These are phyloP conservation scores for Zoanthus gigantus DNA, from an alignment of 92 coral and sea anemone species.

Conservation along the genomic window DNA sequence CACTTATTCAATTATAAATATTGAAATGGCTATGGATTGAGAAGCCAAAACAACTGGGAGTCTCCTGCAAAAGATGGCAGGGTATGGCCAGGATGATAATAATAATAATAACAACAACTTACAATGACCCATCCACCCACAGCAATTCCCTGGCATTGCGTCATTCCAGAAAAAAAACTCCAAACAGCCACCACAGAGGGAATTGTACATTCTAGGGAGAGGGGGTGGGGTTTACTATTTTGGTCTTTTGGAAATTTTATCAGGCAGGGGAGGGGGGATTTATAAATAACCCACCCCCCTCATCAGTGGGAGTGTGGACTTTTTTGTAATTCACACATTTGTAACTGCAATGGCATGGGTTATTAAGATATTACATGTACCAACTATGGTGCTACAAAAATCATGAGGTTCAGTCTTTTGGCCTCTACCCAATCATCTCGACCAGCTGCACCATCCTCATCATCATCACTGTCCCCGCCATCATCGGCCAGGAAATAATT, in stretches of 20 bases:
- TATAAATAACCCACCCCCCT: not conserved
- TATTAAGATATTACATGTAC: constrained; percentile 7
- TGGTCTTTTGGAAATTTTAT: constrained; percentile 6
- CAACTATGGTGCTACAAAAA: constrained; percentile 10
- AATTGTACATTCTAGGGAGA: not conserved
- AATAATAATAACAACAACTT: not conserved
- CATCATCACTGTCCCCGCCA: not conserved
- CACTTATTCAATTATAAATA: too few relatives aligned
- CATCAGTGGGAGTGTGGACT: not conserved
- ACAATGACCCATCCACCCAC: not conserved
- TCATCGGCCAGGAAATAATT: constrained; percentile 36
- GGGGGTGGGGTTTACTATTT: constrained; percentile 1
- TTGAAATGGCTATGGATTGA: too few relatives aligned
- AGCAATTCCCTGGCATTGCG: constrained; percentile 6
- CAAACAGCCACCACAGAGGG: not conserved
- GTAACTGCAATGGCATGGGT: constrained; percentile 12
- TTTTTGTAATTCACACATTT: constrained; percentile 8
- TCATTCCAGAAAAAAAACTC: constrained; percentile 1
- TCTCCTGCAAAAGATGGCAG: constrained; percentile 1
- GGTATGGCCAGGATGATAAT: constrained; percentile 8
- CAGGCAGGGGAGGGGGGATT: constrained; percentile 1
- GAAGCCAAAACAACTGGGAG: not conserved
- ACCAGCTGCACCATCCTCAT: constrained; percentile 27
- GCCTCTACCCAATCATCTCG: constrained; percentile 30
- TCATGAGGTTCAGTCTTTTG: constrained; percentile 24